A percentile compares a stretch with the other conserved stretches of the same genome.
phyloP scores from a whole-genome alignment of 1,140 invertebrate genomes.

The Drosophila novamexicana region DNA sequence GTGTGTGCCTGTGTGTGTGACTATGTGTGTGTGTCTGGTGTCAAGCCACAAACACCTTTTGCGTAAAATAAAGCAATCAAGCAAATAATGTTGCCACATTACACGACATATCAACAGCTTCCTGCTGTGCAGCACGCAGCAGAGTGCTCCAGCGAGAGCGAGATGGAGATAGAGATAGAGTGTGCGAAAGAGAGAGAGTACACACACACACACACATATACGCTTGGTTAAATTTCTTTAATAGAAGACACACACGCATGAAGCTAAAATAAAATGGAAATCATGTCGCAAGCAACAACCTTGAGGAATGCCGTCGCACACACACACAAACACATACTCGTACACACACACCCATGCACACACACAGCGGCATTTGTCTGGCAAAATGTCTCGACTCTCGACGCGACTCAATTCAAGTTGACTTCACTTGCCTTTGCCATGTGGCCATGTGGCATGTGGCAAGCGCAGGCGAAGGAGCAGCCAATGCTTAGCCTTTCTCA shows the following conservation, averaged over 20 bases:
- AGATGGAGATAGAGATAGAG: constrained; percentile 1
- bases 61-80: constrained; percentile 83
- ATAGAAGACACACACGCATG: constrained; percentile 48
- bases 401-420: constrained; percentile 60
- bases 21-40: constrained; percentile 51
- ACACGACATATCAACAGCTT: constrained; percentile 80
- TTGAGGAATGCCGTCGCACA: constrained; percentile 75
- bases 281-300: constrained; percentile 68
- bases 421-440: constrained; percentile 40
- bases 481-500: constrained; percentile 2
- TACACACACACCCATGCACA: constrained; percentile 21
- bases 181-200: not conserved
- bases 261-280: constrained; percentile 79
- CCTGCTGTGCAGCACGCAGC: constrained; percentile 47
- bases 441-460: constrained; percentile 10
- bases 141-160: not conserved
- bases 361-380: constrained; percentile 63
- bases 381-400: constrained; percentile 79
- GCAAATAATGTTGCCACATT: constrained; percentile 83
- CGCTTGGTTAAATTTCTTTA: constrained; percentile 60
- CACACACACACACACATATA: constrained; percentile 27
- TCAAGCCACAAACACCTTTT: constrained; percentile 82
- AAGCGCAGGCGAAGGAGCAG: not conserved
- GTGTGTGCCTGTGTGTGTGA: constrained; percentile 39
- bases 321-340: constrained; percentile 43